Evolutionary conservation across 2,888 invertebrate species (phyloP), one percentile per base, ranked within the genome.

Genomic region (Lobophora halterata): DNA sequence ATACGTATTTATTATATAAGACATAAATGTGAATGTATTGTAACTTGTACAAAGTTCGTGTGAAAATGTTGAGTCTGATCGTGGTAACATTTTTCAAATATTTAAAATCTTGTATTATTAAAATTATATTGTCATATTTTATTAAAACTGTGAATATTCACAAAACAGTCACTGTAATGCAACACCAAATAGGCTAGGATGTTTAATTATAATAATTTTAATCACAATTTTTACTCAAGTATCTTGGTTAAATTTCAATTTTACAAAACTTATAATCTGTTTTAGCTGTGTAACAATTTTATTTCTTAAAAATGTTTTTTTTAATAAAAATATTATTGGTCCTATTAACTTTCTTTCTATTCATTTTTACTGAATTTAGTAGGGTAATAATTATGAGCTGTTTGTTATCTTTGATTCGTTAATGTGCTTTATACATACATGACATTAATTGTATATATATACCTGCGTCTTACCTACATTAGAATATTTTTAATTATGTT

Each of bases 121-220:
- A 61, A 59, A 61, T 58, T 65, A 58, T 60, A 62, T 61, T 61
- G 60, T 66, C 58, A 55, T 61, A 72, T 65, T 73, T 67, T 73
- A 73, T 71, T 55, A 44, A 51, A 61, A 48, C 51, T 72, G 72
- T 79, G 72, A 62, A 70, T 49, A 44, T 62, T 74, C 65, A 64
- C 65, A 63, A 58, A 45, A 46, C 57, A 61, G 62, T 71, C 75
- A 82, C 80, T 85, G 81, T 86, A 83, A 81, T 62, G 58, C 74
- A 80, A 85, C 81, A 86, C 83, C 85, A 85, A 83, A 75, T 86
- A 82, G 76, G 48, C 51, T 82, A 82, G 75, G 74, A 64, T 58
- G 48, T 45, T 42, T 25, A 26, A 43, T 37, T 31, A 58, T 61
- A 63, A 63, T 65, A 62, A 59, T 63, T 63, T 46, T 65, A 62